Evolutionary conservation across 1,140 invertebrate genomes (phyloP).

Genomic region (Dufourea novaeangliae): DNA sequence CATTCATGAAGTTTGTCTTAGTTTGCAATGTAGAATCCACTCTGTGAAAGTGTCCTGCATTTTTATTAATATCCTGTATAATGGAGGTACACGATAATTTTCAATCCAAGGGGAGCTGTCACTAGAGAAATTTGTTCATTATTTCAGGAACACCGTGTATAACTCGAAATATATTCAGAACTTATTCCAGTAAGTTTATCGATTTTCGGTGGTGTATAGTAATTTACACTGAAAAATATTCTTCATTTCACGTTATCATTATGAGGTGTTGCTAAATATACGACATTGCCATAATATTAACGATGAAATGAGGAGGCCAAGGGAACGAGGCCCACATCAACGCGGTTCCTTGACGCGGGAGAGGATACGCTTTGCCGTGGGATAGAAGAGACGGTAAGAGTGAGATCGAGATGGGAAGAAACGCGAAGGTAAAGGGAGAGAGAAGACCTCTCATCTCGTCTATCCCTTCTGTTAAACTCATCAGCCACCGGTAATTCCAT

Average conservation of each 20-base stretch:
- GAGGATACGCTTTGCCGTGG: slow-evolving; percentile 30
- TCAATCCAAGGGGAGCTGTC: not conserved
- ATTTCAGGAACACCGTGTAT: not conserved
- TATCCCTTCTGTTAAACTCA: slow-evolving; percentile 76
- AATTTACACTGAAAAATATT: not conserved
- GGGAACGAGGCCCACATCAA: slow-evolving; percentile 31
- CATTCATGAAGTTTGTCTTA: too few species aligned
- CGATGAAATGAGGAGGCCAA: slow-evolving; percentile 64
- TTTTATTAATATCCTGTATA: too few species aligned
- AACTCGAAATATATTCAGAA: not conserved
- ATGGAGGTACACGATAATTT: too few species aligned
- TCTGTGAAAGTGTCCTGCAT: too few species aligned
- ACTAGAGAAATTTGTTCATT: not conserved
- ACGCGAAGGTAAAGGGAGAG: slow-evolving; percentile 33
- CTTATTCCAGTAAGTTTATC: not conserved
- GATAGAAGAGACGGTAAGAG: slow-evolving; percentile 41
- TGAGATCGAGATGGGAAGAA: slow-evolving; percentile 21
- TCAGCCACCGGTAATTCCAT: slow-evolving; percentile 77
- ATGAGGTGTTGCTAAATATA: not conserved
- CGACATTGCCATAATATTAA: slow-evolving; percentile 67
- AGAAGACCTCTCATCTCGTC: slow-evolving; percentile 68
- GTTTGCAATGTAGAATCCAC: too few species aligned
- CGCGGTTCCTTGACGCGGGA: slow-evolving; percentile 26
- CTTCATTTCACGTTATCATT: too few species aligned
- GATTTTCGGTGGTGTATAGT: not conserved